Conservation (phyloP, 2,113 vertebrate genomes). For the Alosa alosa region DNA sequence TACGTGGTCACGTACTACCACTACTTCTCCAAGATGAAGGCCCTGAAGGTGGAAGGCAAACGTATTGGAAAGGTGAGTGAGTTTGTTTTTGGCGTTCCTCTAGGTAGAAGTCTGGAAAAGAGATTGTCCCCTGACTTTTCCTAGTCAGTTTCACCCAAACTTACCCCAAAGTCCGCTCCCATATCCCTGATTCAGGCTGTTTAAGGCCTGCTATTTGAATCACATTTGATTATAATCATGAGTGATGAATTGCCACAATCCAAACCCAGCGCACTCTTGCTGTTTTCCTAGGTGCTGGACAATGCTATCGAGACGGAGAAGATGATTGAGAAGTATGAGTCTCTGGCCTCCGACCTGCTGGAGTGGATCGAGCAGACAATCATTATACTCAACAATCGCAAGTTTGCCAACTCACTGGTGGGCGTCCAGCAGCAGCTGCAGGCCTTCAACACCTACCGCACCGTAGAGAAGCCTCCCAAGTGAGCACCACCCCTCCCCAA, state of each 20-base stretch:
- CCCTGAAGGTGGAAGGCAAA: slow-evolving; percentile 94
- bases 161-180: not conserved
- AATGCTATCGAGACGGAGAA: slow-evolving; percentile 96
- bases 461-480: slow-evolving; percentile 96
- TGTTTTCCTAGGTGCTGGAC: slow-evolving; percentile 81
- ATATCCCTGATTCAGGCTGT: not conserved
- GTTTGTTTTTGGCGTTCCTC: not conserved
- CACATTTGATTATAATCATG: not conserved
- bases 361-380: slow-evolving; percentile 99
- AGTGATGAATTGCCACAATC: not conserved
- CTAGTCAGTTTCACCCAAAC: not conserved
- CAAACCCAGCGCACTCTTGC: not conserved
- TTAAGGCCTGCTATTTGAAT: not conserved
- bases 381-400: slow-evolving; percentile 96
- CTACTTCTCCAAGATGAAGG: slow-evolving; percentile 99
- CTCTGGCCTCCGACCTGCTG: slow-evolving; percentile 90
- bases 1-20: slow-evolving; percentile 98
- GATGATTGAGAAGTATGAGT: slow-evolving; percentile 96
- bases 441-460: slow-evolving; percentile 96
- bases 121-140: not conserved
- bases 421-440: slow-evolving; percentile 96
- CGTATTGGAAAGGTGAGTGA: slow-evolving; percentile 89
- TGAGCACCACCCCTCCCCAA: slow-evolving; percentile 49
- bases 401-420: slow-evolving; percentile 91
- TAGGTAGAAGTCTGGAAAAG: not conserved